phyloP scores from a whole-genome alignment of 2,888 invertebrate species.

The Dicranocentrus wangi region DNA sequence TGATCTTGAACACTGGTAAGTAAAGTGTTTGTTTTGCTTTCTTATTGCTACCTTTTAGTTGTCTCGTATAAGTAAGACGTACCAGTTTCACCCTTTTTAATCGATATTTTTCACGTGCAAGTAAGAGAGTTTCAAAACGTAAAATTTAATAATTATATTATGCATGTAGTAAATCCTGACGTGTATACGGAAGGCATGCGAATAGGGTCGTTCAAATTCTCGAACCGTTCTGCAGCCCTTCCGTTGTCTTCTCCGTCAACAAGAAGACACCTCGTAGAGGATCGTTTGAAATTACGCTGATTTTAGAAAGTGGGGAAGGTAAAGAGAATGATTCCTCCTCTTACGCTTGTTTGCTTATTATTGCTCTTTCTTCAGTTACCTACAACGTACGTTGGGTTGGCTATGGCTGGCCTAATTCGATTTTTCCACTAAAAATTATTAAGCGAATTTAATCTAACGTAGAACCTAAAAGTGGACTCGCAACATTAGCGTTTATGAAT shows the following conservation, averaged over 20 bases:
- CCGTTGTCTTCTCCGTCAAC: slow-evolving; percentile 42
- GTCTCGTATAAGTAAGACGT: background rate
- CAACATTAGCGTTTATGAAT: too few species aligned
- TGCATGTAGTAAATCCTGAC: slow-evolving; percentile 50
- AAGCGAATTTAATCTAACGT: too few species aligned
- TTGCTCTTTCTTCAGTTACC: background rate
- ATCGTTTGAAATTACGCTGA: slow-evolving; percentile 56
- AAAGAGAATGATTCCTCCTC: slow-evolving; percentile 9
- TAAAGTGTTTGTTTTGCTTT: background rate
- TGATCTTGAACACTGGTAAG: slow-evolving; percentile 56
- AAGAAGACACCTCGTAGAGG: slow-evolving; percentile 36
- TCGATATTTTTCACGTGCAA: background rate
- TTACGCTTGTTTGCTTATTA: background rate
- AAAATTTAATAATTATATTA: background rate
- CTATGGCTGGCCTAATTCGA: too few species aligned
- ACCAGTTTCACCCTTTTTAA: background rate
- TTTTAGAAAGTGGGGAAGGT: slow-evolving; percentile 42
- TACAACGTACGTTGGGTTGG: too few species aligned
- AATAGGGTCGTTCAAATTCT: slow-evolving; percentile 36
- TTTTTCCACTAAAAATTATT: too few species aligned
- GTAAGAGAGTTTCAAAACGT: background rate
- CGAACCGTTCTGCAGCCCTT: slow-evolving; percentile 33
- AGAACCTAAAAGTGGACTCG: too few species aligned
- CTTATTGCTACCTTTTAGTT: background rate
- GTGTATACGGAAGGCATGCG: slow-evolving; percentile 46